Conservation (phyloP, 2,888 invertebrate genomes). For the Diarsia dahlii region DNA sequence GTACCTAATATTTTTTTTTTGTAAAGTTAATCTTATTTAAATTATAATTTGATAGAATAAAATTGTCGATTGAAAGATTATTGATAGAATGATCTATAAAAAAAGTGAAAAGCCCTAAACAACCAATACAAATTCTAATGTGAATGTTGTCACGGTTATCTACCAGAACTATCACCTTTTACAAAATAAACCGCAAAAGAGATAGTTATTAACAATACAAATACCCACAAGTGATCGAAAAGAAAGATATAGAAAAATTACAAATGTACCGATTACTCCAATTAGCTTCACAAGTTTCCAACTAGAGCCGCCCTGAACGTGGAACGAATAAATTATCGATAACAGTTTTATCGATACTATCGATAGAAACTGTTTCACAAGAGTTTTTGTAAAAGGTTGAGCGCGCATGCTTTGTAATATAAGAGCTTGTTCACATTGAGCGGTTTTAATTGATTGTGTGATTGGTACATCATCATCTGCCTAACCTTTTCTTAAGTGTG, state of each 20-base stretch:
- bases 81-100: neutral
- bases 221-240: slow-evolving; percentile 47
- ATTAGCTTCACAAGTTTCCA: slow-evolving; percentile 61
- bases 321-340: slow-evolving; percentile 66
- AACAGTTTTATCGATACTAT: slow-evolving; percentile 63
- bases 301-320: slow-evolving; percentile 58
- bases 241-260: slow-evolving; percentile 62
- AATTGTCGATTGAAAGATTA: too few species aligned
- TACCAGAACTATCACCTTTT: slow-evolving; percentile 8
- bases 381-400: slow-evolving; percentile 64
- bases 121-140: too few species aligned
- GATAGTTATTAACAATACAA: slow-evolving; percentile 36
- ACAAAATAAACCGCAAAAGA: slow-evolving; percentile 35
- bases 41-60: neutral
- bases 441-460: neutral
- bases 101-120: neutral
- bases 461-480: neutral
- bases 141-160: too few species aligned
- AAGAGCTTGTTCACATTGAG: slow-evolving; percentile 33
- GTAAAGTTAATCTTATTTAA: too few species aligned
- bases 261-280: slow-evolving; percentile 61
- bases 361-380: slow-evolving; percentile 53
- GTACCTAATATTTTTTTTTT: too few species aligned
- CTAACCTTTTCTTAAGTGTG: neutral
- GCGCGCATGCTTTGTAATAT: slow-evolving; percentile 49